A percentile compares a stretch with the other conserved stretches of the same genome.
Conservation (phyloP, 2,113 vertebrate species). For the Pitta sordida region DNA sequence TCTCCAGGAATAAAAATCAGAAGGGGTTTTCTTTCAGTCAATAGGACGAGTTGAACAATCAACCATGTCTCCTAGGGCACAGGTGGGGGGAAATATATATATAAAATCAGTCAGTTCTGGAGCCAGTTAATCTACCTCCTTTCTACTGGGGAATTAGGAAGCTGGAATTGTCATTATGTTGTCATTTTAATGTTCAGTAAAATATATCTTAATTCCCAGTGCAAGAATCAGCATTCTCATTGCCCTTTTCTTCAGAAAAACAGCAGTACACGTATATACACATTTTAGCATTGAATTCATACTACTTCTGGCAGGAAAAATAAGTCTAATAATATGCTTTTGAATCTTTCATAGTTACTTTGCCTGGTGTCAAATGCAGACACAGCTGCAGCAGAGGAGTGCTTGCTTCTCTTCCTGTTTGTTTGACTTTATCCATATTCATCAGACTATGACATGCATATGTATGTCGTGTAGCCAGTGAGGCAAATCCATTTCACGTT, state of each 20-base stretch:
- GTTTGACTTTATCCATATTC: not conserved
- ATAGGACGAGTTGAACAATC: not conserved
- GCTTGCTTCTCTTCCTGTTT: not conserved
- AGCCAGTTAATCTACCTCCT: not conserved
- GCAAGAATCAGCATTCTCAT: not conserved
- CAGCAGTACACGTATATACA: not conserved
- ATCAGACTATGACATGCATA: not conserved
- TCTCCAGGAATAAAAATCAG: not conserved
- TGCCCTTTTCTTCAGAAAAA: not conserved
- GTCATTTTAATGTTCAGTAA: conserved; percentile 18
- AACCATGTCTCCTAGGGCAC: not conserved
- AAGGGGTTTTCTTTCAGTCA: not conserved
- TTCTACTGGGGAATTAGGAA: not conserved
- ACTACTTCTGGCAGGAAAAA: not conserved
- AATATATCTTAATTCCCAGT: not conserved
- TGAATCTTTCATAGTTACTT: not conserved
- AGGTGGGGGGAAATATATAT: not conserved
- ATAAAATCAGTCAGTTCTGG: not conserved
- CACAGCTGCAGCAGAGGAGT: not conserved
- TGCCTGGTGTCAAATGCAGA: not conserved
- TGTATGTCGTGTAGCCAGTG: accelerated
- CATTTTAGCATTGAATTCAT: not conserved
- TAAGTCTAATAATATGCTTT: not conserved
- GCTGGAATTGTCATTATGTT: conserved; percentile 40
- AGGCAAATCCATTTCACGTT: not conserved